Conservation (phyloP, 2,113 vertebrate species). For the Mixornis gularis region DNA sequence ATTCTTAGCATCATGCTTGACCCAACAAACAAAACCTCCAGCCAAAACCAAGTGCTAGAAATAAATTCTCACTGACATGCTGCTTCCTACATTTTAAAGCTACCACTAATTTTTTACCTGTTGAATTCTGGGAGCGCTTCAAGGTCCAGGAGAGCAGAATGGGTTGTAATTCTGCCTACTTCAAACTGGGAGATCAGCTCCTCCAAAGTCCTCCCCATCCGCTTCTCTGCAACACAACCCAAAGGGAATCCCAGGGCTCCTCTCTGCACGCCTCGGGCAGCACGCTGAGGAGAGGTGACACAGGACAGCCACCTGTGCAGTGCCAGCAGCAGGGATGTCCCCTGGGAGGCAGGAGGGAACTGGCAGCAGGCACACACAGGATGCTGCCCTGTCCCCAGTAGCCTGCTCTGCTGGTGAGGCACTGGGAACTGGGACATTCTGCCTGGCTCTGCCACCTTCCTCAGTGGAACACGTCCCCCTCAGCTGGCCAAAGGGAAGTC, state of each 20-base stretch:
- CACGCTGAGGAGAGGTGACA: not conserved
- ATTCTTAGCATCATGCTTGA: not conserved
- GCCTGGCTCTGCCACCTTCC: not conserved
- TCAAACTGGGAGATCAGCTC: constrained; percentile 87
- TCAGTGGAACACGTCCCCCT: not conserved
- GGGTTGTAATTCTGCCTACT: constrained; percentile 80
- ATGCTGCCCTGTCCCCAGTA: not conserved
- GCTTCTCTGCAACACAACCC: constrained; percentile 75
- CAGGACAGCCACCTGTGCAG: not conserved
- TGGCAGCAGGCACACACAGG: accelerated
- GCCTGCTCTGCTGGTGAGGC: not conserved
- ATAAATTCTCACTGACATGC: not conserved
- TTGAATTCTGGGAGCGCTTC: constrained; percentile 89
- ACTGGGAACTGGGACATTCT: not conserved
- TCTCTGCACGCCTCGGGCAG: not conserved
- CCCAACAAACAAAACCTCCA: not conserved
- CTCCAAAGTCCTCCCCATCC: constrained; percentile 81
- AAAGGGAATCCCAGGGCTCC: not conserved
- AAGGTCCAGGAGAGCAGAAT: constrained; percentile 90
- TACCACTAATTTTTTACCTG: constrained; percentile 66
- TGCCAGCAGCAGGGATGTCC: not conserved
- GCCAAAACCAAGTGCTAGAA: not conserved
- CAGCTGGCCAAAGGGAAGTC: not conserved
- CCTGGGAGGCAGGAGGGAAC: not conserved
- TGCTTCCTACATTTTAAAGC: not conserved